Evolutionary conservation across 2,113 vertebrate species (phyloP), one percentile per base, ranked within the genome.

Genomic region (Heloderma charlesbogerti): DNA sequence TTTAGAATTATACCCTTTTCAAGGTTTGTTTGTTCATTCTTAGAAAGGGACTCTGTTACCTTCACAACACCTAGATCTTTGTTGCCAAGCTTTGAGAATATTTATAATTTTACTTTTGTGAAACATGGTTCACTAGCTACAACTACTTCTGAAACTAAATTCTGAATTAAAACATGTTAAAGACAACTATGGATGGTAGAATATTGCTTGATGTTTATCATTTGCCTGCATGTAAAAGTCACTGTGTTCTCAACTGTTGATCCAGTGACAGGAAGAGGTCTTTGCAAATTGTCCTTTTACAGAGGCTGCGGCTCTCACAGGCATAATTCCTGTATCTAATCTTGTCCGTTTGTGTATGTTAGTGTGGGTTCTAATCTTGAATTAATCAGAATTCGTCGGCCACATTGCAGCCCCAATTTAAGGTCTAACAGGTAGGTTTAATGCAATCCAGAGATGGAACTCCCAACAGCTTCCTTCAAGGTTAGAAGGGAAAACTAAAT

Each of bases 81-180:
- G 51, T n/a, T 86, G 40, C 54, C 27, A 63, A 51, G 43, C 40
- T n/a, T 79, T 25, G 15, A 34, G 13, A 85, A 51, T 40, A 88
- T 66, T 88, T 89, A 84, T 77, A 77, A 57, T 40, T 87, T 34
- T 79, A 78, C 16, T 66, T 90, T 67, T 66, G 63, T 89, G 69
- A 75, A 43, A 45, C 80, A 83, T 25, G 10, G 18, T 60, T 89
- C 27, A 84, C 25, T 66, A 51, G 60, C 75, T 78, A 31, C 60
- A 22, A 66, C 20, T 43, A 54, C 15, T 84, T 80, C 40, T n/a
- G 74, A 78, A 88, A 43, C 34, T 60, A 77, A 78, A 45, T 45
- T 34, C 40, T 66, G 40, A 88, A 78, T 88, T 88, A 87, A 87
- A 87, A 60, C 43, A 60, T 86, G 34, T 75, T 74, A 86, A 74